phyloP scores from a whole-genome alignment of 2,888 invertebrate species.

The Pollenia griseotomentosa region DNA sequence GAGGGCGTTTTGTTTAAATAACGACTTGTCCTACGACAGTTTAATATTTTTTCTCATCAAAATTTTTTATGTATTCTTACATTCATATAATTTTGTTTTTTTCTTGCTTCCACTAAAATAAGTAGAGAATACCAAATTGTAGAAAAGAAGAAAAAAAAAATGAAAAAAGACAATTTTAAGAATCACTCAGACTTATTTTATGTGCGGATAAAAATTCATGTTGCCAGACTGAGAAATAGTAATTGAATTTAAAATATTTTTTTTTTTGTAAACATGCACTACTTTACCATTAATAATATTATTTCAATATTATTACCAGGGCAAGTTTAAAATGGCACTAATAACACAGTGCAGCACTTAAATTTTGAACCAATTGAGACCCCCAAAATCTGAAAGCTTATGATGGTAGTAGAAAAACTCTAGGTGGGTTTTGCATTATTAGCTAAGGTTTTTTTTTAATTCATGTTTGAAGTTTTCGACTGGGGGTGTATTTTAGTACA shows the following conservation, averaged over 20 bases:
- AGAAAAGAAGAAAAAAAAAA: not conserved
- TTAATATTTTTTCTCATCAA: conserved; percentile 46
- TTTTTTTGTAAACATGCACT: too few species aligned
- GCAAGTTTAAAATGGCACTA: too few species aligned
- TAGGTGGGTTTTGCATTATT: too few species aligned
- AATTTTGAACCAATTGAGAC: too few species aligned
- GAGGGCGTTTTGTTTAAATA: conserved; percentile 71
- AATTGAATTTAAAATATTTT: conserved; percentile 37
- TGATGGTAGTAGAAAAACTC: too few species aligned
- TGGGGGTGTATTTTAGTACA: too few species aligned
- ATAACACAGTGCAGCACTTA: too few species aligned
- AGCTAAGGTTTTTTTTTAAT: too few species aligned
- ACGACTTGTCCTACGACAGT: conserved; percentile 68
- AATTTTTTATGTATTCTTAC: conserved; percentile 42
- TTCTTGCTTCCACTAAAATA: conserved; percentile 9
- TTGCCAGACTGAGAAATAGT: conserved; percentile 47
- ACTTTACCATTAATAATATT: too few species aligned
- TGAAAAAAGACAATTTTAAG: conserved; percentile 36
- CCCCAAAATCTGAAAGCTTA: too few species aligned
- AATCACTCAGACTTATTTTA: conserved; percentile 46
- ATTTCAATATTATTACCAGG: too few species aligned
- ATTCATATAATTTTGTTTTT: not conserved
- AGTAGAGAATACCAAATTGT: not conserved
- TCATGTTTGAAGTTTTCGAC: too few species aligned
- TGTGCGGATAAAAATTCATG: conserved; percentile 33